These are phyloP conservation scores for Penaeus japonicus DNA, from an alignment of 1,140 invertebrate genomes.

Conservation along the genomic window DNA sequence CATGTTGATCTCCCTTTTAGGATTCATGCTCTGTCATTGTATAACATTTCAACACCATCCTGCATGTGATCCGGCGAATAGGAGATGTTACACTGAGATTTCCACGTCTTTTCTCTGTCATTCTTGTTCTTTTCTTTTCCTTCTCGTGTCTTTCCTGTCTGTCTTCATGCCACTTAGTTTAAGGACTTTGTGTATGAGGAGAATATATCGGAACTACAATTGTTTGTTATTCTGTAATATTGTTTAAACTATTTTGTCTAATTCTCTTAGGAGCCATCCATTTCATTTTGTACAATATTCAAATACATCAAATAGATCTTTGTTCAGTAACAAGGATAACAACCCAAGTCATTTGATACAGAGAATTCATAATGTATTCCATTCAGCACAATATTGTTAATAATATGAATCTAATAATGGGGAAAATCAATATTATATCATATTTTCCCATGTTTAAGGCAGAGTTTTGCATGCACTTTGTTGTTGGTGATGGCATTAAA, in stretches of 20 bases:
- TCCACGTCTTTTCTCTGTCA: too few relatives aligned
- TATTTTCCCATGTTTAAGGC: conserved; percentile 23
- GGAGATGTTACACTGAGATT: background rate
- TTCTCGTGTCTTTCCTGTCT: background rate
- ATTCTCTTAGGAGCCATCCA: too few relatives aligned
- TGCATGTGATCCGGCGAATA: conserved; percentile 7
- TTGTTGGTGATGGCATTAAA: conserved; percentile 43
- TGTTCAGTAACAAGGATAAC: background rate
- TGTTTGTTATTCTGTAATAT: background rate
- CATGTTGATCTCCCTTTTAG: background rate
- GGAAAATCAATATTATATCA: too few relatives aligned
- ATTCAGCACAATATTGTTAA: too few relatives aligned
- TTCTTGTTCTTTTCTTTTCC: too few relatives aligned
- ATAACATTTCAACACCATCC: background rate
- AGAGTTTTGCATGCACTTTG: conserved; percentile 43
- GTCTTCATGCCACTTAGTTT: conserved; percentile 25
- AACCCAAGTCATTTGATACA: background rate
- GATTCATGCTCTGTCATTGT: background rate
- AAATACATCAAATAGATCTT: conserved; percentile 7
- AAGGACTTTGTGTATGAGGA: conserved; percentile 9
- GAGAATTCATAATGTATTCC: too few relatives aligned
- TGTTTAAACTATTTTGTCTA: too few relatives aligned
- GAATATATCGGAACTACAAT: background rate
- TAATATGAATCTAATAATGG: too few relatives aligned
- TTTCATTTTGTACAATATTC: background rate